Evolutionary conservation across 2,888 invertebrate species (phyloP).

Genomic region (Lapara coniferarum): DNA sequence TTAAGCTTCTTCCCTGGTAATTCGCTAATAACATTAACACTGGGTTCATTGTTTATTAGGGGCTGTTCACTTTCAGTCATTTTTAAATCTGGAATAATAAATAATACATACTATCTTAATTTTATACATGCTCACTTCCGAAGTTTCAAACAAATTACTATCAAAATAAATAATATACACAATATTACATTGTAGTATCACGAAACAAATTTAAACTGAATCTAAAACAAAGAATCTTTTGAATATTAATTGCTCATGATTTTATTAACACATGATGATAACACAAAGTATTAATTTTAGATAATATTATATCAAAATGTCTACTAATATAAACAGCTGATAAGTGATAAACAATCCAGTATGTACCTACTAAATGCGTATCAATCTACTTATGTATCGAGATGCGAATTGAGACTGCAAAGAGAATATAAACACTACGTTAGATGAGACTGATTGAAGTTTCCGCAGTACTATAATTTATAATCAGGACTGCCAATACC

Average conservation of each 20-base stretch:
- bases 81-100: conserved; percentile 29
- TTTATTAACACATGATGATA: not conserved
- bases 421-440: no score
- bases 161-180: not conserved
- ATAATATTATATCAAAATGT: not conserved
- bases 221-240: not conserved
- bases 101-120: conserved; percentile 14
- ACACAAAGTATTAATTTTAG: not conserved
- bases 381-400: no score
- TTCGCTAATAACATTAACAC: conserved; percentile 55
- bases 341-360: not conserved
- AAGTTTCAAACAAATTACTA: not conserved
- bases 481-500: no score
- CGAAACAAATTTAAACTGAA: not conserved
- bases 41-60: conserved; percentile 50
- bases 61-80: conserved; percentile 65
- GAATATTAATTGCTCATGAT: not conserved
- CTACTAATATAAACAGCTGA: not conserved
- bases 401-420: no score
- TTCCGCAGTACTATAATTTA: no score
- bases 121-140: no score
- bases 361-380: no score
- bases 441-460: no score
- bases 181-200: not conserved
- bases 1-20: conserved; percentile 54